A percentile compares a stretch with the other conserved stretches of the same genome.
phyloP scores from a whole-genome alignment of 2,797 vertebrate species.

The Helarctos malayanus region DNA sequence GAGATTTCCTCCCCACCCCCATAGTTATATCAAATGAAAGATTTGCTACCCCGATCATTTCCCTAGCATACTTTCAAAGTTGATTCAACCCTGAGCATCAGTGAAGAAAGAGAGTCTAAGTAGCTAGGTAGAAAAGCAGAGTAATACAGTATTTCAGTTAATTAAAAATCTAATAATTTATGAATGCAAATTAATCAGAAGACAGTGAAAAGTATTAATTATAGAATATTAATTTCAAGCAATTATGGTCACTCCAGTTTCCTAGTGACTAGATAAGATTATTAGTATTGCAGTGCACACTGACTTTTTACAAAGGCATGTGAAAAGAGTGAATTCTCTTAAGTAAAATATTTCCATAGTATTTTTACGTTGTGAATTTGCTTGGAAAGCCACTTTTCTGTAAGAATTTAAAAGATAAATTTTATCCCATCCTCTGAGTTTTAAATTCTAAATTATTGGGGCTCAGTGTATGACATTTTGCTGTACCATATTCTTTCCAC shows the following conservation, averaged over 20 bases:
- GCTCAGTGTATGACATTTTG: background rate
- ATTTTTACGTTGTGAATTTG: slow-evolving; percentile 69
- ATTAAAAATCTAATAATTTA: slow-evolving; percentile 46
- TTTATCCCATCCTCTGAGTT: slow-evolving; percentile 55
- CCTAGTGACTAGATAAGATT: slow-evolving; percentile 28
- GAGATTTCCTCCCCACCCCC: no score
- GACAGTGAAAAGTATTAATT: slow-evolving; percentile 54
- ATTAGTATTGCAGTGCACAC: slow-evolving; percentile 55
- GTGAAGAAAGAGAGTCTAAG: slow-evolving; percentile 55
- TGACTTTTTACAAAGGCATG: slow-evolving; percentile 53
- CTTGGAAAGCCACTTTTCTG: slow-evolving; percentile 53
- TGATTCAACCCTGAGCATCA: slow-evolving; percentile 30
- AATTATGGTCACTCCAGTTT: background rate
- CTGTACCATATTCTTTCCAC: slow-evolving; percentile 48
- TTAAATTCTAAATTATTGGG: slow-evolving; percentile 62
- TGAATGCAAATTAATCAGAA: slow-evolving; percentile 56
- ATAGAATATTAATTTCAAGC: slow-evolving; percentile 55
- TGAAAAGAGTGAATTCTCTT: slow-evolving; percentile 35
- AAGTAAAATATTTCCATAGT: slow-evolving; percentile 66
- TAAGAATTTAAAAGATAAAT: slow-evolving; percentile 62
- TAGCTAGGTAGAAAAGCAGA: background rate
- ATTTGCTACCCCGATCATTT: slow-evolving; percentile 51
- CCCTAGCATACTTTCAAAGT: slow-evolving; percentile 49
- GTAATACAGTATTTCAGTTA: slow-evolving; percentile 27
- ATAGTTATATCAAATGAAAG: slow-evolving; percentile 35